Evolutionary conservation across 2,113 vertebrate genomes (phyloP), one percentile per base, ranked within the genome.

Genomic region (Campylorhamphus procurvoides): DNA sequence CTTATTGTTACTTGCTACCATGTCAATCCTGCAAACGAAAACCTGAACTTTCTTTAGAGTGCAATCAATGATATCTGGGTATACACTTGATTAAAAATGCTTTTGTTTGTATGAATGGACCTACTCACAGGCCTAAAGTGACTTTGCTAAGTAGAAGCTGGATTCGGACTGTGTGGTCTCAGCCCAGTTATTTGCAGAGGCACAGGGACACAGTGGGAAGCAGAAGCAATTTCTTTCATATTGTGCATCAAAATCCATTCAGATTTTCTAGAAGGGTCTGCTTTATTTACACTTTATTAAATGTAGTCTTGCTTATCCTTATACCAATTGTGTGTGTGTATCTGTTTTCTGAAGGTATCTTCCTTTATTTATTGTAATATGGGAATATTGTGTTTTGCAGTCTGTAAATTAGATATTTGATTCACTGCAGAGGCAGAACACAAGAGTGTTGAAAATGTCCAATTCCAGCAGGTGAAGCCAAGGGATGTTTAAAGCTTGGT

Each of bases 311-410:
- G 93, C 93, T 98, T 96, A 96, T 97, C 83, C 95, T 95, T 53
- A 76, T 96, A 92, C 91, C 80, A 60, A 80, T 95, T 95, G 91
- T 87, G 37, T 89, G 87, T 90, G 59, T 90, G 84, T 56, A 46
- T 92, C 86, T 96, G 84, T 97, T 97, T 94, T 97, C 96, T 97
- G 94, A 97, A 97, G 91, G 69, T 96, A 87, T 95, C 85, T 96
- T 94, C 92, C 93, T 96, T 95, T 96, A 94, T 98, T 98, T 98
- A 98, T 97, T 98, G 96, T 98, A 97, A 98, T 98, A 97, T 95
- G 92, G 95, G 97, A 98, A 97, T 98, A 98, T 98, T 98, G 97
- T 98, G 97, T 98, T 98, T 98, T 98, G 96, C 96, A 97, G 97
- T 91, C 95, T 96, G 94, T 98, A 98, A 98, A 98, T 98, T 98